Evolutionary conservation across 2,888 invertebrate species (phyloP).

Genomic region (Pterostichus niger): DNA sequence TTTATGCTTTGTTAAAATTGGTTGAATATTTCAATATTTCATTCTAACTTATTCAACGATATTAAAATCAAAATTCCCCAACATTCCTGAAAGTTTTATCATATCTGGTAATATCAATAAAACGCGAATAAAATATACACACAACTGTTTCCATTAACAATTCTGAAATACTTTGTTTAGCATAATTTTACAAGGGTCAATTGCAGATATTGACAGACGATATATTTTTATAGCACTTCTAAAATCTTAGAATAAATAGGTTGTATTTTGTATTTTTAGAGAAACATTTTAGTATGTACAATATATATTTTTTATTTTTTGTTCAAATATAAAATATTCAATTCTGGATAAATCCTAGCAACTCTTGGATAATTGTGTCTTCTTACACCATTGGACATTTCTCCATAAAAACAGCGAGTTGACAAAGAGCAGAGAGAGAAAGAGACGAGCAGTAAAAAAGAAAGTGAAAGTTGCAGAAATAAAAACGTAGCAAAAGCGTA

Average conservation of each 20-base stretch:
- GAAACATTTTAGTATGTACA: not conserved
- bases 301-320: not conserved
- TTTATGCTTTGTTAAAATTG: slow-evolving; percentile 11
- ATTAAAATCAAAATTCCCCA: not conserved
- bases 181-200: no score
- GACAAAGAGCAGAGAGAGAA: slow-evolving; percentile 20
- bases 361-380: not conserved
- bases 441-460: slow-evolving; percentile 14
- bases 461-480: slow-evolving; percentile 49
- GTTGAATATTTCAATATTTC: slow-evolving; percentile 1
- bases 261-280: not conserved
- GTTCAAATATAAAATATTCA: not conserved
- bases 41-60: not conserved
- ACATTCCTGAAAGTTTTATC: not conserved
- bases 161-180: not conserved
- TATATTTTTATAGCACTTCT: not conserved
- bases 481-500: slow-evolving; percentile 36
- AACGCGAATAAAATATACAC: not conserved
- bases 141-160: not conserved
- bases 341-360: not conserved
- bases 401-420: not conserved
- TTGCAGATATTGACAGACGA: no score
- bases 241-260: not conserved
- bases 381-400: slow-evolving; percentile 19
- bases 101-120: slow-evolving; percentile 5